Conservation (phyloP, 2,888 invertebrate genomes). For the Phengaris arion region DNA sequence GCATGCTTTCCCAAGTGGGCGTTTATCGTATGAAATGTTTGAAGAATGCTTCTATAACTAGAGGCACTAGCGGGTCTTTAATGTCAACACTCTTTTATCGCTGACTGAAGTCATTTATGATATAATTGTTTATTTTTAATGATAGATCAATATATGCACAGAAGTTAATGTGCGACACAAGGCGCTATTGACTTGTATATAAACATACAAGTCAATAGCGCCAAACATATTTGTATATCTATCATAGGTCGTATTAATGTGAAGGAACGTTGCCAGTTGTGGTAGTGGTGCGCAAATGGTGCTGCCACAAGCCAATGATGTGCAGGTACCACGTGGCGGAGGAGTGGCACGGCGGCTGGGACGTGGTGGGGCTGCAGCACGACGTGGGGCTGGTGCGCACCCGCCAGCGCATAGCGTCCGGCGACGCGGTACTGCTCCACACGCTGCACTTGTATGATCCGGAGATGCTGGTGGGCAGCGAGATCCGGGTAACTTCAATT, state of each 20-base stretch:
- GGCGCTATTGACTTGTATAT: too few relatives aligned
- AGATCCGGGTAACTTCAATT: too few relatives aligned
- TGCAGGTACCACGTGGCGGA: slow-evolving; percentile 54
- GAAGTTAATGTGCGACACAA: too few relatives aligned
- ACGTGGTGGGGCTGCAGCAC: slow-evolving; percentile 63
- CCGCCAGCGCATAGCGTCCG: slow-evolving; percentile 49
- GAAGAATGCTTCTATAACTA: neutral
- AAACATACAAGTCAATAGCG: too few relatives aligned
- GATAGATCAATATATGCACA: too few relatives aligned
- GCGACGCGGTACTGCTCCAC: slow-evolving; percentile 40
- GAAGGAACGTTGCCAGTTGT: neutral
- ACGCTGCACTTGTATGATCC: slow-evolving; percentile 45
- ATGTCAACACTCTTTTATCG: neutral
- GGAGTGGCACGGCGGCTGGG: slow-evolving; percentile 55
- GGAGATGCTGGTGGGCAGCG: slow-evolving; percentile 36
- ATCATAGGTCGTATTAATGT: neutral
- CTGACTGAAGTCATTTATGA: neutral
- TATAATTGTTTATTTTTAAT: too few relatives aligned
- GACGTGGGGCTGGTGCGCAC: slow-evolving; percentile 67
- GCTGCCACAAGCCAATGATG: neutral
- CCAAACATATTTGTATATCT: too few relatives aligned
- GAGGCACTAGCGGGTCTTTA: neutral
- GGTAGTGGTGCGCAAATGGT: neutral
- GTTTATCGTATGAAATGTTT: neutral
- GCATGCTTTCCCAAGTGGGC: neutral